Percentiles rank a stretch among this genome's conserved stretches.
Evolutionary conservation across 2,797 vertebrate species (phyloP).

Genomic region (Phrynocephalus forsythii): DNA sequence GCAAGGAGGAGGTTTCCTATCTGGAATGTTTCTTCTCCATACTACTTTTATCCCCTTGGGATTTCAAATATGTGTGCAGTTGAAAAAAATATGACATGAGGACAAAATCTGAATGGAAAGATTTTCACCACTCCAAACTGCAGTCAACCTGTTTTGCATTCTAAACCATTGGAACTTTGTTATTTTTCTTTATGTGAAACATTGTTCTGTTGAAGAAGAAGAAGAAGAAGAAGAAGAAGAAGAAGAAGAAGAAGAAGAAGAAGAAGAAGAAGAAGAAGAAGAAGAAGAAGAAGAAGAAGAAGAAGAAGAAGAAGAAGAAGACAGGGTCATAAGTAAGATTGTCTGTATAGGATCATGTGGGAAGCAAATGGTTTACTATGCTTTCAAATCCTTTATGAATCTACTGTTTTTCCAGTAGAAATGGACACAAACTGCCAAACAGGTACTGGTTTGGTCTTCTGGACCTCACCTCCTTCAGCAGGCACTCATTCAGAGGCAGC

Average conservation of each 20-base stretch:
- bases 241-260: too few relatives aligned
- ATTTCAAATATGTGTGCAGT: neutral
- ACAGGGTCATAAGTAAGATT: neutral
- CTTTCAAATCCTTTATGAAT: neutral
- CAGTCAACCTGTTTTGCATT: neutral
- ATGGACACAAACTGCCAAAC: too few relatives aligned
- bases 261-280: too few relatives aligned
- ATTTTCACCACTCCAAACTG: neutral
- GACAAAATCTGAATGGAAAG: neutral
- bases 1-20: neutral
- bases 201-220: neutral
- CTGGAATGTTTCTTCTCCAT: too few relatives aligned
- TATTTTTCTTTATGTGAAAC: too few relatives aligned
- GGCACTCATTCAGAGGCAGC: too few relatives aligned
- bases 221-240: neutral
- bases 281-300: too few relatives aligned
- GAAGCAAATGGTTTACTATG: neutral
- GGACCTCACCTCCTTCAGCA: too few relatives aligned
- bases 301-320: neutral
- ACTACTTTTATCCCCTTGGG: too few relatives aligned
- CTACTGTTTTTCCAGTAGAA: neutral
- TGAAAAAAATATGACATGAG: neutral
- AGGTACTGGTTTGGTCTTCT: too few relatives aligned
- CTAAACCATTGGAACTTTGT: neutral
- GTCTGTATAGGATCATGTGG: neutral